Percentiles rank a stretch among this genome's conserved stretches.
These are phyloP conservation scores for Nycticebus coucang DNA, from an alignment of 2,113 vertebrate species.

Conservation along the genomic window DNA sequence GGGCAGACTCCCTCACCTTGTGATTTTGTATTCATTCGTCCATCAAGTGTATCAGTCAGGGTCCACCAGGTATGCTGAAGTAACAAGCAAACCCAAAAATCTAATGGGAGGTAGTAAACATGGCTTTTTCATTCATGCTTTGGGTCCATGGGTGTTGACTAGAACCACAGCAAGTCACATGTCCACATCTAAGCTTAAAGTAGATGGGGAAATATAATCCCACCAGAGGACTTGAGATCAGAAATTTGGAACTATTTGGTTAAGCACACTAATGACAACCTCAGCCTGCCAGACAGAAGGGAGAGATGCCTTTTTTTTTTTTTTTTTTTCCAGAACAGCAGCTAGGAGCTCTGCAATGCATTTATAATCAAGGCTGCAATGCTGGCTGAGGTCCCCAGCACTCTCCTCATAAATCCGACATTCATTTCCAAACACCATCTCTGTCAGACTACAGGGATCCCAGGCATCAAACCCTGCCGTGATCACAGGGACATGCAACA, in stretches of 20 bases:
- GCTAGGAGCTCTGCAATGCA: neutral
- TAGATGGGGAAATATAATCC: neutral
- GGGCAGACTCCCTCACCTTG: too few relatives aligned
- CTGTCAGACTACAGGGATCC: neutral
- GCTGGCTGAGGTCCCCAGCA: neutral
- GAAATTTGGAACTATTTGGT: neutral
- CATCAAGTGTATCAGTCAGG: neutral
- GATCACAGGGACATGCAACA: neutral
- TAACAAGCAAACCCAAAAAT: neutral
- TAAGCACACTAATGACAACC: neutral
- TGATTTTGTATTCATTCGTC: too few relatives aligned
- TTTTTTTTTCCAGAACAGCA: neutral
- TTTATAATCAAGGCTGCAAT: neutral
- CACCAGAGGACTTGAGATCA: neutral
- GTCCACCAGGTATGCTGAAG: neutral
- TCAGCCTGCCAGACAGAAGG: neutral
- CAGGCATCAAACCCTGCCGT: neutral
- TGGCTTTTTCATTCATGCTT: neutral
- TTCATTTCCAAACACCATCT: constrained; percentile 2
- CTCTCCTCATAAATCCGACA: neutral
- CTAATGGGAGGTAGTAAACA: neutral
- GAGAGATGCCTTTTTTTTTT: neutral
- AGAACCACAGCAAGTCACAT: neutral
- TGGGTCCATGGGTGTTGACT: fast-evolving
- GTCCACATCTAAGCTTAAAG: neutral